Conservation (phyloP, 2,888 invertebrate species). For the Osmoderma eremita region DNA sequence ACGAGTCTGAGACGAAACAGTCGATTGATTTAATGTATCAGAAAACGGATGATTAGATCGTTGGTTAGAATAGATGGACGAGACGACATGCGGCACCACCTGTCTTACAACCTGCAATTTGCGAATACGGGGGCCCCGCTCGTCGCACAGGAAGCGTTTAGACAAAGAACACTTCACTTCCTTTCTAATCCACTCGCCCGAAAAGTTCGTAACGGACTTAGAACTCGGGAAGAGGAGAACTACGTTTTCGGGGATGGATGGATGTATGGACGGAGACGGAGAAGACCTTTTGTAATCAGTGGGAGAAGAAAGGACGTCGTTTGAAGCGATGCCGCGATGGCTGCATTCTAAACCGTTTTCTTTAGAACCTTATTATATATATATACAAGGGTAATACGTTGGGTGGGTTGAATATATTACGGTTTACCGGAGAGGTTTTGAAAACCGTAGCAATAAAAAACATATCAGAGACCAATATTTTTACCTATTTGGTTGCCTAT, state of each 20-base stretch:
- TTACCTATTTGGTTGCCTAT: too few species aligned
- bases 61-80: slow-evolving; percentile 25
- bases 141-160: slow-evolving; percentile 49
- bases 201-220: slow-evolving; percentile 51
- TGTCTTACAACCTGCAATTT: slow-evolving; percentile 32
- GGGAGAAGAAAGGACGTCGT: slow-evolving; percentile 3
- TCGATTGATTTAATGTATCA: not conserved
- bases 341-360: slow-evolving; percentile 27
- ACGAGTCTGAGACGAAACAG: too few species aligned
- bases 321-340: slow-evolving; percentile 15
- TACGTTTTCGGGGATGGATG: not conserved
- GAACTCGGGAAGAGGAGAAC: slow-evolving; percentile 44
- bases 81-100: slow-evolving; percentile 25
- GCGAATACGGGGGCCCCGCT: slow-evolving; percentile 22
- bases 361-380: not conserved
- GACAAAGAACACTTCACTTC: slow-evolving; percentile 46
- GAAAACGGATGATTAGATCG: slow-evolving; percentile 11
- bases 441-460: too few species aligned
- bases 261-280: slow-evolving; percentile 14
- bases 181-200: slow-evolving; percentile 48
- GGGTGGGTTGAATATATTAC: too few species aligned
- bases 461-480: too few species aligned
- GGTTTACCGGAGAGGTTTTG: too few species aligned
- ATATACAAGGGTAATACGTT: too few species aligned
- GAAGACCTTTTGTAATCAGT: slow-evolving; percentile 16